Base-by-base conservation (phyloP, 2,888 invertebrate species). In the Chirona hameri region DNA sequence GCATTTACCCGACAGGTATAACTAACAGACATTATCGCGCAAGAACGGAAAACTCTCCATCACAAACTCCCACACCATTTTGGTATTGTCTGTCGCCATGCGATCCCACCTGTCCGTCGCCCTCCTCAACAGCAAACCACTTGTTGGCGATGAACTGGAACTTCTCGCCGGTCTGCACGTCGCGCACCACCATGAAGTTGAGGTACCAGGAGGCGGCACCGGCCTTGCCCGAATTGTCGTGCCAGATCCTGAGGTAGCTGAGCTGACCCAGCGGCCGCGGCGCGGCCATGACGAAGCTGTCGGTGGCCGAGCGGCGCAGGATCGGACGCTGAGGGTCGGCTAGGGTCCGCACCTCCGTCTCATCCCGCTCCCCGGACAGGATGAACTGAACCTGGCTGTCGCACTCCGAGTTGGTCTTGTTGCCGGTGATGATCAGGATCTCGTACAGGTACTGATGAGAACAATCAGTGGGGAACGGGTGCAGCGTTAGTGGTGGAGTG, bases 121-220 rank as follows among this genome's bases (percentile, higher is more conserved):
- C 89, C 85, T 89, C 88, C 84, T 90, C 90, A 7, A 89, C 88
- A 55, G 89, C 89, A 84, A 90, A 87, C 90, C 90, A 90, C 52
- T 85, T 85, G 85, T 90, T 87, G 46, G 85, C 86, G 65, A 89
- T 86, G 85, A 90, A 90, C 81, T 86, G 85, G 83, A 83, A 86
- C 84, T 88, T 88, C 83, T 88, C 85, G 65, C 87, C 87, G 0
- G 89, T 89, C 86, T 90, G 89, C 14, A 90, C 86, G 85, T 90
- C 90, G 15, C 87, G 84, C 21, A 90, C 86, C 9, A 88, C 84
- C 79, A 90, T 86, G 85, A 88, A 88, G 83, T 88, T 88, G 57
- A 89, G 86, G 84, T 87, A 89, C 90, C 90, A 90, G 2, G 89
- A 88, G 3, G 87, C 88, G 83, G 86, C 86, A 69, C 87, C 86